Evolutionary conservation across 2,888 invertebrate species (phyloP).

Genomic region (Mayetiola destructor): DNA sequence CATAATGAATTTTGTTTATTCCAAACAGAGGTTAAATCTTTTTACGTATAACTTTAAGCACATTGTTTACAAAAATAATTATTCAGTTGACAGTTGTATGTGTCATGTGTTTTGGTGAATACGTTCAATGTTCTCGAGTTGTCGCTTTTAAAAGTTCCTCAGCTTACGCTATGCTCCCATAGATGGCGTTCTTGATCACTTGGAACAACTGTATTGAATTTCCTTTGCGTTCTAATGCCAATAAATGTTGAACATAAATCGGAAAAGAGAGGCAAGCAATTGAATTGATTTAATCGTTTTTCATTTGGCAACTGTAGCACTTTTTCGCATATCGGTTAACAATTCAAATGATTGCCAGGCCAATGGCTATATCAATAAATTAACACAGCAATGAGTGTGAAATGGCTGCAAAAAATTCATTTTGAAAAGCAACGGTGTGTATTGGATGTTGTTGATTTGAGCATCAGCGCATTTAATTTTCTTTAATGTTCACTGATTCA

Average conservation of each 20-base stretch:
- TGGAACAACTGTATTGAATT: background rate
- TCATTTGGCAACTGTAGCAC: no score
- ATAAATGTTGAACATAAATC: background rate
- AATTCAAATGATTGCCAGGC: no score
- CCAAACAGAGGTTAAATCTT: background rate
- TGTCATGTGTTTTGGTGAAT: background rate
- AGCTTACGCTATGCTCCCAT: background rate
- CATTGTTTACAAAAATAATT: constrained; percentile 6
- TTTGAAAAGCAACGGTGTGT: background rate
- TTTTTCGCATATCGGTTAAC: no score
- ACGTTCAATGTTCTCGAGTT: background rate
- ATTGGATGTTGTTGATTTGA: background rate
- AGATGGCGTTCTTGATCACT: background rate
- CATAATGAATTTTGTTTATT: background rate
- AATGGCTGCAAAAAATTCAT: background rate
- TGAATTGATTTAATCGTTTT: no score
- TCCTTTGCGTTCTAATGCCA: no score
- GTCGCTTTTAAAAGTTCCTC: background rate
- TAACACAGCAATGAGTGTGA: no score
- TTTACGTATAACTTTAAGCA: background rate
- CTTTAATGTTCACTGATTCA: constrained; percentile 12
- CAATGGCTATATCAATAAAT: no score
- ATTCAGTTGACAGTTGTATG: background rate
- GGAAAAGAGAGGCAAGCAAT: background rate
- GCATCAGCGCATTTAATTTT: background rate